A percentile compares a stretch with the other conserved stretches of the same genome.
phyloP scores from a whole-genome alignment of 2,888 invertebrate genomes.

The Scaptomyza flava region DNA sequence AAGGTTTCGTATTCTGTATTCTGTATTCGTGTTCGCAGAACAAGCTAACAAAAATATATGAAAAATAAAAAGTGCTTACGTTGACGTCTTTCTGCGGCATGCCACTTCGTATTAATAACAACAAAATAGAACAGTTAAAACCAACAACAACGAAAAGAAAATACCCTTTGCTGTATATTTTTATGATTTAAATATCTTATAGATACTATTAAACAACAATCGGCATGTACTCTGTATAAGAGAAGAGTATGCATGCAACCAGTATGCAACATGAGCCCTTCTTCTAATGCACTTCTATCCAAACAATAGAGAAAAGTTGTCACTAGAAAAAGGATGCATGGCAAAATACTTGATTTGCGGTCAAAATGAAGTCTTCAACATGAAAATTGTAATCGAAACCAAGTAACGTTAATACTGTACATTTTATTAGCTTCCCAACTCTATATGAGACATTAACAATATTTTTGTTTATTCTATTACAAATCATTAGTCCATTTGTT shows the following conservation, averaged over 20 bases:
- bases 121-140: neutral
- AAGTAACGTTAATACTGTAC: too few species aligned
- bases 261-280: conserved; percentile 19
- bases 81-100: conserved; percentile 40
- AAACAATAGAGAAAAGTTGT: too few species aligned
- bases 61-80: conserved; percentile 21
- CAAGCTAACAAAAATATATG: conserved; percentile 24
- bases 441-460: too few species aligned
- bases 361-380: too few species aligned
- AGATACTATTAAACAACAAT: neutral
- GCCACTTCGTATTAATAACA: conserved; percentile 21
- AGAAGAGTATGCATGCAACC: neutral
- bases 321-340: too few species aligned
- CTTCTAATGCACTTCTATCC: too few species aligned
- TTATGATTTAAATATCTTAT: too few species aligned
- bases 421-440: too few species aligned
- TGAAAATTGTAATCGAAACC: too few species aligned
- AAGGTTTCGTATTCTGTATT: conserved; percentile 29
- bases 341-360: too few species aligned
- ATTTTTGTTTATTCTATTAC: too few species aligned
- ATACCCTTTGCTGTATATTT: neutral
- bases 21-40: conserved; percentile 37
- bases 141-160: neutral
- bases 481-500: too few species aligned
- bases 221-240: neutral